Conservation (phyloP, 2,888 invertebrate genomes). For the Torymus aiolomorphi region DNA sequence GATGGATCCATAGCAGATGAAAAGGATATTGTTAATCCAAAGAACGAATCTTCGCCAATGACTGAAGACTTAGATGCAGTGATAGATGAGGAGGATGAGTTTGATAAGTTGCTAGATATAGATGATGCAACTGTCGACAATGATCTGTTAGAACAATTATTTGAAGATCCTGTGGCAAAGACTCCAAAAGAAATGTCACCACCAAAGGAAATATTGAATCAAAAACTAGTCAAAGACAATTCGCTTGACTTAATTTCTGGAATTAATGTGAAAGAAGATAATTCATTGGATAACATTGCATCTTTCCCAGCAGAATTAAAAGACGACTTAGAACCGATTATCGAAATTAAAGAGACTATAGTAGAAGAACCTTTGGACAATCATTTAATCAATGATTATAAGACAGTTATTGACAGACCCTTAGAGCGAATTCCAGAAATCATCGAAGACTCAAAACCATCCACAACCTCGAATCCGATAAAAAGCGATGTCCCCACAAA, state of each 20-base stretch:
- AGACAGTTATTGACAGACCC: not conserved
- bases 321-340: not conserved
- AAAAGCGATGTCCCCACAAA: too few species aligned
- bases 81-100: too few species aligned
- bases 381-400: not conserved
- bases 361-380: not conserved
- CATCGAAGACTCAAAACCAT: not conserved
- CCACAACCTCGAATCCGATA: too few species aligned
- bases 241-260: slow-evolving; percentile 7
- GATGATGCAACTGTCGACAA: too few species aligned
- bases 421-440: not conserved
- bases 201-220: not conserved
- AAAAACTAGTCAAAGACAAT: not conserved
- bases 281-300: not conserved
- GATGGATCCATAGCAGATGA: not conserved
- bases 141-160: too few species aligned
- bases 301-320: not conserved
- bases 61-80: too few species aligned
- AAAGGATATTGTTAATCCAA: too few species aligned
- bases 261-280: not conserved
- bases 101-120: too few species aligned
- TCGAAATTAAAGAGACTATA: not conserved
- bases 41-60: too few species aligned
- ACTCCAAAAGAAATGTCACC: not conserved
- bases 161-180: not conserved